These are phyloP conservation scores for Aleiodes leptofemur DNA, from an alignment of 2,888 invertebrate species.

Conservation along the genomic window DNA sequence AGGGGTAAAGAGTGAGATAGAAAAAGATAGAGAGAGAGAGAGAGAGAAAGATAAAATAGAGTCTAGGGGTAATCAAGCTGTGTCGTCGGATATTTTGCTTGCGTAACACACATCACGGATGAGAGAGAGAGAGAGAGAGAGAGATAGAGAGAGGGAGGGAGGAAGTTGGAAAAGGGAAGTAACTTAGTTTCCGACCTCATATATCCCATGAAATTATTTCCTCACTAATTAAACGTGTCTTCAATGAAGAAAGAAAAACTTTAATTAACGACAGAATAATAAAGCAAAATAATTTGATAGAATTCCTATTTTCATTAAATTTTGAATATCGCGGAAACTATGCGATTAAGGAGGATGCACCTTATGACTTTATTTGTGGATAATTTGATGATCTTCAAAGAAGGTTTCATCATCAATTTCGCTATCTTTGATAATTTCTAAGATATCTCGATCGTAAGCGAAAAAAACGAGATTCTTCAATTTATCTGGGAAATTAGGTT, in stretches of 20 bases:
- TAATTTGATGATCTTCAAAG: background rate
- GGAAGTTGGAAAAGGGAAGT: conserved; percentile 24
- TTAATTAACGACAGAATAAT: background rate
- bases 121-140: background rate
- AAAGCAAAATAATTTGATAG: background rate
- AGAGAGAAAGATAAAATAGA: conserved; percentile 55
- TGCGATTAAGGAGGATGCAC: no score
- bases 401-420: no score
- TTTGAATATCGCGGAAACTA: no score
- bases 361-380: no score
- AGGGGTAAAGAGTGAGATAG: conserved; percentile 34
- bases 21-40: conserved; percentile 45
- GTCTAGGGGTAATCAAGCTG: conserved; percentile 40
- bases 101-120: conserved; percentile 47
- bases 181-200: conserved; percentile 25
- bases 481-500: no score
- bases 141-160: background rate
- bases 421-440: no score
- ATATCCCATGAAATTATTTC: conserved; percentile 8
- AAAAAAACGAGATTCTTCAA: no score
- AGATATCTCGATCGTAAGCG: no score
- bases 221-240: conserved; percentile 16
- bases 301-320: no score
- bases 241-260: background rate
- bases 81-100: conserved; percentile 44